Base-by-base conservation (phyloP, 2,888 invertebrate genomes). In the Drosophila hawaiiensis region DNA sequence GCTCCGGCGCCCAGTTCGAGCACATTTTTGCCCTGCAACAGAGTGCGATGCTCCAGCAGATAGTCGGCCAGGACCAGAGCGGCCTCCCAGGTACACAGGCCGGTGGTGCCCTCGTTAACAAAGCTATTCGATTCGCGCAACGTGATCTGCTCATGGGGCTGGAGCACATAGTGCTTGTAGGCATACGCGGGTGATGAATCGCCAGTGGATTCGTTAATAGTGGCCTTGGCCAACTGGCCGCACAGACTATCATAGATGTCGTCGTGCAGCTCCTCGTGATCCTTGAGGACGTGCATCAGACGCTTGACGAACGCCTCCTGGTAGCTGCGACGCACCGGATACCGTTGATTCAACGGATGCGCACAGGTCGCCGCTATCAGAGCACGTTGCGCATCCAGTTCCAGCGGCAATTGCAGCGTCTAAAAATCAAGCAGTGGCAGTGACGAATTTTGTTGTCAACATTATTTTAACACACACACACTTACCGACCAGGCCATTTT, bases 61-160 rank as follows among this genome's bases (percentile, higher is more conserved):
- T 96, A 97, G 91, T 97, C 96, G 39, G 96, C 94, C 60, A 97
- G 92, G 62, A 95, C 95, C 62, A 96, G 86, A 0, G 96, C 95
- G 43, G 96, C 97, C 95, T 97, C 96, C 97, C 97, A 97, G 83
- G 95, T 96, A 80, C 95, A 95, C 81, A 97, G 94, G 33, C 97
- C 97, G 22, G 97, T 97, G 28, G 97, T 97, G 35, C 97, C 97
- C 92, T 96, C 94, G 0, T 96, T 95, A 78, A 97, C 96, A 90
- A 97, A 95, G 90, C 95, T 96, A 66, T 94, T 95, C 68, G 95
- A 96, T 93, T 97, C 97, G 80, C 95, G 95, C 60, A 97, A 92
- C 19, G 95, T 95, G 39, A 97, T 92, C 41, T 94, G 88, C 39
- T 92, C 89, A 41, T 91, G 56, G 4, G 68, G 52, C 5, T 79